These are phyloP conservation scores for Caenorhabditis angaria DNA, from an alignment of 2,888 invertebrate genomes.

Conservation along the genomic window DNA sequence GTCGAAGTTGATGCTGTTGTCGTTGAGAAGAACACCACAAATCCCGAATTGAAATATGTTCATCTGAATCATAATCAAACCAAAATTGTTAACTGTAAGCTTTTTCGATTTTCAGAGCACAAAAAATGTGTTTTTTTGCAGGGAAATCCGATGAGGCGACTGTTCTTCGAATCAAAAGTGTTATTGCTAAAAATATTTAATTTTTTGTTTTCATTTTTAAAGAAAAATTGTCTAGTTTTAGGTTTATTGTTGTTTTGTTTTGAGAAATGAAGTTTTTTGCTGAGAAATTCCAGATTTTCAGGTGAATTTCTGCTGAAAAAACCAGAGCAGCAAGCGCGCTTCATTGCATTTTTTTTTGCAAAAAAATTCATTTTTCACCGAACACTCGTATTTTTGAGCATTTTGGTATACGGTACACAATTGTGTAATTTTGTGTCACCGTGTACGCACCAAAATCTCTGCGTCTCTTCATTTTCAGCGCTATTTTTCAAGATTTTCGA, in stretches of 20 bases:
- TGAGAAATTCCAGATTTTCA: neutral
- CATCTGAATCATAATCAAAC: constrained; percentile 61
- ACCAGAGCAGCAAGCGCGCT: neutral
- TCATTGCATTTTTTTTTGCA: neutral
- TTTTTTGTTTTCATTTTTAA: neutral
- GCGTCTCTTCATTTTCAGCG: no score
- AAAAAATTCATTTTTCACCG: no score
- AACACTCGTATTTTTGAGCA: no score
- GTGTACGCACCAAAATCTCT: no score
- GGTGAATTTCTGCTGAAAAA: neutral
- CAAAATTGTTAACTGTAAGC: constrained; percentile 55
- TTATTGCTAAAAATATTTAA: constrained; percentile 46
- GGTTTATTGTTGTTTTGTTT: neutral
- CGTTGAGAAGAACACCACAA: constrained; percentile 73
- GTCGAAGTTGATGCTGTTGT: constrained; percentile 74
- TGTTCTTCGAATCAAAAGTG: constrained; percentile 63
- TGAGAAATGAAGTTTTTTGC: neutral
- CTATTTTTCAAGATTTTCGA: no score
- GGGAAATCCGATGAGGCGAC: constrained; percentile 65
- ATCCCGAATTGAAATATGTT: constrained; percentile 62
- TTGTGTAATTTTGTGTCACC: no score
- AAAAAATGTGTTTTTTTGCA: constrained; percentile 37
- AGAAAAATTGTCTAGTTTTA: neutral
- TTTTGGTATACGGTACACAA: no score
- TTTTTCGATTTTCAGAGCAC: neutral